phyloP scores from a whole-genome alignment of 1,140 invertebrate genomes.

The Phymastichus coffea region DNA sequence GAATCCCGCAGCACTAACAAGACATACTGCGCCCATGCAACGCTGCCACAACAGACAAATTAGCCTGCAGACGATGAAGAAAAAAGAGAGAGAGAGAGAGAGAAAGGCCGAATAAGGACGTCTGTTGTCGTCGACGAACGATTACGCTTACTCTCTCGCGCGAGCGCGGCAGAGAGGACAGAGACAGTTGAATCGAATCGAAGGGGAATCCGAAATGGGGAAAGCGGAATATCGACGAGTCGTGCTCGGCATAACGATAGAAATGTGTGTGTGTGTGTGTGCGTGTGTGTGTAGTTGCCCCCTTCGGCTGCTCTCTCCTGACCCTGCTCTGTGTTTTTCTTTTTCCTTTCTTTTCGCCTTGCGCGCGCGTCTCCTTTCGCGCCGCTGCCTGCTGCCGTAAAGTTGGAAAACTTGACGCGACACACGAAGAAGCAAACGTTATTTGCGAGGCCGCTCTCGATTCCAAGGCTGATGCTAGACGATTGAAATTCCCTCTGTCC shows the following conservation, averaged over 20 bases:
- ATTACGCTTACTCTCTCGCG: too few relatives aligned
- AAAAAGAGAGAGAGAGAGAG: slow-evolving; percentile 3
- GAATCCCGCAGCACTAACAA: too few relatives aligned
- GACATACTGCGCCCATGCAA: too few relatives aligned
- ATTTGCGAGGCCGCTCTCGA: slow-evolving; percentile 28
- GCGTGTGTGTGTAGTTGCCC: not conserved
- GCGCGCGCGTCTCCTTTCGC: not conserved
- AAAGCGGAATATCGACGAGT: slow-evolving; percentile 38
- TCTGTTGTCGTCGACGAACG: too few relatives aligned
- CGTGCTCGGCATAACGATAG: slow-evolving; percentile 37
- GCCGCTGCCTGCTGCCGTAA: not conserved
- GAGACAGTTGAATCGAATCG: too few relatives aligned
- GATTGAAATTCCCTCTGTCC: slow-evolving; percentile 39
- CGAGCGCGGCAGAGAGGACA: not conserved
- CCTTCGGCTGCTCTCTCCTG: not conserved
- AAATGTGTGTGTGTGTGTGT: slow-evolving; percentile 23
- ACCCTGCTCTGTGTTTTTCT: not conserved
- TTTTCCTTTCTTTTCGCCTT: not conserved
- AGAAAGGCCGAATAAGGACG: not conserved
- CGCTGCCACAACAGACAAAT: too few relatives aligned
- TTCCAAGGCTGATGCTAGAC: slow-evolving; percentile 1
- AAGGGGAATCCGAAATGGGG: slow-evolving; percentile 34
- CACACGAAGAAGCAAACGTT: slow-evolving; percentile 31
- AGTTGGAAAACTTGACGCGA: slow-evolving; percentile 16
- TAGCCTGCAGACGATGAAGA: not conserved